Base-by-base conservation (phyloP, 1,140 invertebrate species). In the Lepidurus couesii region DNA sequence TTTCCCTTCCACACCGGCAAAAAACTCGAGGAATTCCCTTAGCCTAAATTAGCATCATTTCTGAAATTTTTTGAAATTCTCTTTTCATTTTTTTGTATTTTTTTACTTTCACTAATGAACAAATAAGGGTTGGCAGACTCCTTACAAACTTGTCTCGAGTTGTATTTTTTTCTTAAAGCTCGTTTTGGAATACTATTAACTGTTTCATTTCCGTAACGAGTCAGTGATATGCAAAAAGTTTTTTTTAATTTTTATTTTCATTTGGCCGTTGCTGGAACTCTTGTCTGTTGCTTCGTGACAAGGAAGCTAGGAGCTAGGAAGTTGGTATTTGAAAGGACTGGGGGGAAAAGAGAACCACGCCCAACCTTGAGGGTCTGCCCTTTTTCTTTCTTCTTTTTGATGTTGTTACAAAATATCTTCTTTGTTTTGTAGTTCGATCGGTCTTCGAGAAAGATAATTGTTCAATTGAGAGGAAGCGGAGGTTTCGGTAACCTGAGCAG, bases 321-420 rank as follows among this genome's bases (percentile, higher is more conserved):
- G 53, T 65, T 65, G n/a, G 53, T 65, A 65, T 65, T 65, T 65
- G 21, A 65, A 65, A 65, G n/a, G 53, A 65, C 53, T 65, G 8
- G 13, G 21, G 21, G 21, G 53, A 10, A 10, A 21, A 65, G 53
- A 21, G 53, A 21, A 65, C 53, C 53, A 65, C 53, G 53, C 53
- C 53, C 53, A 65, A 65, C 53, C 53, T 65, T 65, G 53, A 65
- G 53, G 53, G 4, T 21, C 21, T 65, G 10, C 45, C 16, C 45
- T 47, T 47, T 47, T 47, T 47, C 16, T 65, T 21, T 21, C 53
- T 65, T 16, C 53, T 65, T 7, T 13, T 65, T 3, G 1, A 11
- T 65, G 4, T 13, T 65, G 4, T 65, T 16, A 13, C 21, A n/a
- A 7, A 7, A n/a, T 65, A 21, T 7, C 8, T 65, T 65, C 13